Conservation (phyloP, 2,888 invertebrate genomes). For the Tricholauxania praeusta region DNA sequence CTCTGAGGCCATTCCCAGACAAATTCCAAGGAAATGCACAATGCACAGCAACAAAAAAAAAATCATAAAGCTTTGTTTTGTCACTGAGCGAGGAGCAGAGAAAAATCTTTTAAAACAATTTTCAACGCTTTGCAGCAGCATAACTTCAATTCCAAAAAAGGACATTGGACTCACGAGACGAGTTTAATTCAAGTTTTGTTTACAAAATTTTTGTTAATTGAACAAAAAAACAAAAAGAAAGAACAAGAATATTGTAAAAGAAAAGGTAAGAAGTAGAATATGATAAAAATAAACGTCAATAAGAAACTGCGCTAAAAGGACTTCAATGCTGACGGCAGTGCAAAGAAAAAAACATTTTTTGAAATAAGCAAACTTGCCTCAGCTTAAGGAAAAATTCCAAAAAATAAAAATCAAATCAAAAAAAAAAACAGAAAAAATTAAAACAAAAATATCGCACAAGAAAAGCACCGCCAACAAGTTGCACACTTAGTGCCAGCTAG, state of each 20-base stretch:
- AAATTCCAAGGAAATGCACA: constrained; percentile 23
- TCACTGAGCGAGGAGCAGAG: neutral
- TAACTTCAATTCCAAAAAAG: constrained; percentile 31
- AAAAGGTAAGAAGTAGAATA: neutral
- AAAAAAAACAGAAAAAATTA: constrained; percentile 1
- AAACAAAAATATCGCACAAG: constrained; percentile 19
- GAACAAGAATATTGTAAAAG: neutral
- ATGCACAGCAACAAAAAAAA: neutral
- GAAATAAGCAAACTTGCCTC: constrained; percentile 27
- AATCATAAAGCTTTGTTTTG: constrained; percentile 10
- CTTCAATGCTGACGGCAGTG: constrained; percentile 13
- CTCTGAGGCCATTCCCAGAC: constrained; percentile 25
- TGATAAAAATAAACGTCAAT: constrained; percentile 1
- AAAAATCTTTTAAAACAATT: constrained; percentile 18
- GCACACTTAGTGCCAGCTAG: neutral
- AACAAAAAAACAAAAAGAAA: constrained; percentile 20
- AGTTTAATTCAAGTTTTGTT: constrained; percentile 31
- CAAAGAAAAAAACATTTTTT: neutral
- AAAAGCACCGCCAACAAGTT: constrained; percentile 30
- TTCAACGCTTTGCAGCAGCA: constrained; percentile 9
- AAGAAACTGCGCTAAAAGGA: constrained; percentile 23
- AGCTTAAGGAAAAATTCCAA: constrained; percentile 26
- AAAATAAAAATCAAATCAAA: constrained; percentile 27
- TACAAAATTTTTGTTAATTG: constrained; percentile 25
- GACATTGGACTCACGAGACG: constrained; percentile 27